These are phyloP conservation scores for Hyposoter dolosus DNA, from an alignment of 2,888 invertebrate genomes.

Conservation along the genomic window DNA sequence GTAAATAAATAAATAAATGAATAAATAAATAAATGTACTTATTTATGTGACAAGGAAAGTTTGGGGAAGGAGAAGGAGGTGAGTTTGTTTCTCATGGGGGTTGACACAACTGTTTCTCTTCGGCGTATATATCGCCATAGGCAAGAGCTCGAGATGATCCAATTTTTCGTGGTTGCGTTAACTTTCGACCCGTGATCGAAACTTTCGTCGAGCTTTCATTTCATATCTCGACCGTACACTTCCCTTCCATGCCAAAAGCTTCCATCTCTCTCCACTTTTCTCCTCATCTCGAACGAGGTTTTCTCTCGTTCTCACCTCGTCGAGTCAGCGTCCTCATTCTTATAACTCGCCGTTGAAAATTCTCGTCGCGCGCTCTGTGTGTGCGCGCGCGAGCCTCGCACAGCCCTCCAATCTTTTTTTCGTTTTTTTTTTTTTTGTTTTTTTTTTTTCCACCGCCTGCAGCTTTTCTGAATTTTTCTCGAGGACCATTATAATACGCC, in stretches of 20 bases:
- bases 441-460: conserved; percentile 23
- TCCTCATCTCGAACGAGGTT: conserved; percentile 26
- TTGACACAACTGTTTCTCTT: conserved; percentile 1
- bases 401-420: conserved; percentile 1
- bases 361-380: conserved; percentile 53
- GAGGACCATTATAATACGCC: conserved; percentile 57
- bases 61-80: conserved; percentile 14
- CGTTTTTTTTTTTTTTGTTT: not conserved
- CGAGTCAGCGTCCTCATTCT: conserved; percentile 68
- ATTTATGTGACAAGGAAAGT: not conserved
- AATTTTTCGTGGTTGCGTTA: conserved; percentile 52
- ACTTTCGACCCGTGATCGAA: conserved; percentile 60
- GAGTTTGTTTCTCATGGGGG: conserved; percentile 61
- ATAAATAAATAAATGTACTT: not conserved
- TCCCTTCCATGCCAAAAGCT: not conserved
- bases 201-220: conserved; percentile 53
- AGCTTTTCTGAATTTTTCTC: conserved; percentile 60
- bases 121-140: conserved; percentile 8
- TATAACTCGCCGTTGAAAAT: conserved; percentile 66
- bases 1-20: not conserved
- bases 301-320: conserved; percentile 61
- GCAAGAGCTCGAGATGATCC: conserved; percentile 54
- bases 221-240: conserved; percentile 30
- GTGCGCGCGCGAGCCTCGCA: not conserved
- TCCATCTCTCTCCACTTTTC: conserved; percentile 6